phyloP scores from a whole-genome alignment of 2,113 vertebrate species.

The Clinocottus analis region DNA sequence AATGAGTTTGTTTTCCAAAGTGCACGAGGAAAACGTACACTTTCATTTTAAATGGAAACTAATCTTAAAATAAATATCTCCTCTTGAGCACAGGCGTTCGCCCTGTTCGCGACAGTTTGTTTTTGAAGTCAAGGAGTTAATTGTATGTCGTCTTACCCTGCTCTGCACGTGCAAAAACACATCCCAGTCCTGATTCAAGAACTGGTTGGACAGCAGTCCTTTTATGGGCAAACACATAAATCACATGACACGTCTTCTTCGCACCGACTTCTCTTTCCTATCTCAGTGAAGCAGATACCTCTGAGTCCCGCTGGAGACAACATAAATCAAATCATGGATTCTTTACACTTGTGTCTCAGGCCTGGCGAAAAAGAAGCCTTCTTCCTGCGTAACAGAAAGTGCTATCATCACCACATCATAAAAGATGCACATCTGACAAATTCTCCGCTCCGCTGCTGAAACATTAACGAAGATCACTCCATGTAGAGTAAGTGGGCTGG shows the following conservation, averaged over 20 bases:
- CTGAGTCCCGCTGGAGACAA: constrained; percentile 22
- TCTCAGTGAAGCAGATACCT: constrained; percentile 55
- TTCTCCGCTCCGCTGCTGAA: constrained; percentile 37
- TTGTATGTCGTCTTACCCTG: background rate
- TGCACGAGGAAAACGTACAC: background rate
- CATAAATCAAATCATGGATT: constrained; percentile 61
- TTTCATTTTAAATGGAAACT: constrained; percentile 13
- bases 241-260: constrained; percentile 42
- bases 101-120: constrained; percentile 25
- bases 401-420: constrained; percentile 32
- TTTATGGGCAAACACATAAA: constrained; percentile 56
- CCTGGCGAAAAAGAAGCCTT: constrained; percentile 14
- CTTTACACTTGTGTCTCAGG: constrained; percentile 43
- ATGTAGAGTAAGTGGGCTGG: constrained; percentile 9
- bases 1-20: background rate
- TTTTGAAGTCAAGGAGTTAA: constrained; percentile 9
- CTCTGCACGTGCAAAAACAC: constrained; percentile 34
- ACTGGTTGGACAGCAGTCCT: constrained; percentile 37
- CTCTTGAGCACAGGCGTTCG: background rate
- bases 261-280: constrained; percentile 41
- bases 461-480: constrained; percentile 36
- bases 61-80: constrained; percentile 1
- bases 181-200: constrained; percentile 48
- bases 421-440: constrained; percentile 53
- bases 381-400: background rate